Conservation (phyloP, 2,113 vertebrate genomes). For the Hemichromis elongatus region DNA sequence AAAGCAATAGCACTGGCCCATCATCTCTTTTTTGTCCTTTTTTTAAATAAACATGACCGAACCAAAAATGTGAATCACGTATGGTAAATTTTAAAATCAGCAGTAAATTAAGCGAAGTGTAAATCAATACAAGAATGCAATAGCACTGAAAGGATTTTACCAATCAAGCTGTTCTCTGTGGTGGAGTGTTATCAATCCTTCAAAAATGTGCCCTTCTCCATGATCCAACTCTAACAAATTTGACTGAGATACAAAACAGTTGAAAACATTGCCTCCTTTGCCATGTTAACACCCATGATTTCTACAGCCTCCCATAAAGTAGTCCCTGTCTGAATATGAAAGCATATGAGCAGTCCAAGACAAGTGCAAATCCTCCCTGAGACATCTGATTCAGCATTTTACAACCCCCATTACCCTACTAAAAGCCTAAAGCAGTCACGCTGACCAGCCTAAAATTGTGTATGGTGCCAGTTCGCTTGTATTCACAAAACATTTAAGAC, state of each 20-base stretch:
- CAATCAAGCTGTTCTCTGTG: background rate
- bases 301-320: background rate
- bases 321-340: slow-evolving; percentile 25
- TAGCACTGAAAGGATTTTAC: background rate
- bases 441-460: slow-evolving; percentile 31
- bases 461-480: slow-evolving; percentile 27
- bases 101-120: background rate
- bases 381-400: slow-evolving; percentile 42
- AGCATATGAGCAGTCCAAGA: slow-evolving; percentile 45
- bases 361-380: slow-evolving; percentile 60
- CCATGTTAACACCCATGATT: background rate
- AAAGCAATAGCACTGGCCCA: background rate
- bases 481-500: slow-evolving; percentile 38
- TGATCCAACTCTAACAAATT: background rate
- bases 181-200: background rate
- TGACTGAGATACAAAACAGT: background rate
- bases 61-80: background rate
- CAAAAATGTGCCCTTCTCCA: background rate
- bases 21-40: background rate
- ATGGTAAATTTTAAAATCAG: background rate
- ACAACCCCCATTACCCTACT: slow-evolving; percentile 14
- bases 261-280: background rate
- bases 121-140: background rate
- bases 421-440: slow-evolving; percentile 36
- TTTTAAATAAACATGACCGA: background rate